Percentiles rank a stretch among this genome's conserved stretches.
These are phyloP conservation scores for Apogon hyalosoma DNA, from an alignment of 2,797 vertebrate species.

Conservation along the genomic window DNA sequence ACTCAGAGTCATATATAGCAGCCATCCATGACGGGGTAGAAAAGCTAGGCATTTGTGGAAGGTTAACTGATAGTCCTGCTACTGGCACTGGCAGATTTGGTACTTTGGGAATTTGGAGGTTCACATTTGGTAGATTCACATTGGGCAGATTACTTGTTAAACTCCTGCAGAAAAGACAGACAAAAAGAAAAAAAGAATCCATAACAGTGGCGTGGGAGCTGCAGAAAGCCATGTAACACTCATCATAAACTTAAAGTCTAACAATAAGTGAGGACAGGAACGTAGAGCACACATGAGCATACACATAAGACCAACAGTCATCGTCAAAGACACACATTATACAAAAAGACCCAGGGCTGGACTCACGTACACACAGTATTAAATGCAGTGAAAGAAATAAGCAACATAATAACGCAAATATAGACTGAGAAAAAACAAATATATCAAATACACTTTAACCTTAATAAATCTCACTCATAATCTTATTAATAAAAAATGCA, in stretches of 20 bases:
- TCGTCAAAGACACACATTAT: slow-evolving; percentile 65
- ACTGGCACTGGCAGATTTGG: slow-evolving; percentile 97
- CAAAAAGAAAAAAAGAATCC: slow-evolving; percentile 97
- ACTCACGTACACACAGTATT: slow-evolving; percentile 54
- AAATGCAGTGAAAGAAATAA: slow-evolving; percentile 53
- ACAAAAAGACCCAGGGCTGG: slow-evolving; percentile 53
- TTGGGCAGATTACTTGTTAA: slow-evolving; percentile 99
- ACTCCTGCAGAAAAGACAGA: slow-evolving; percentile 99
- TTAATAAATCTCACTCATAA: slow-evolving; percentile 35
- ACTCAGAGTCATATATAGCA: slow-evolving; percentile 99
- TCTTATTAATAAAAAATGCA: slow-evolving; percentile 46
- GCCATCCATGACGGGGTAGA: slow-evolving; percentile 99
- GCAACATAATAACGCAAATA: slow-evolving; percentile 46
- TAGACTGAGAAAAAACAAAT: slow-evolving; percentile 27
- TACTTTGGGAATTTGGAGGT: slow-evolving; percentile 99
- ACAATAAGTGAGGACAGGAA: slow-evolving; percentile 72
- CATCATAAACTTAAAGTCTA: slow-evolving; percentile 83
- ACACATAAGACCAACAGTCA: slow-evolving; percentile 46
- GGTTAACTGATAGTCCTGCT: slow-evolving; percentile 98
- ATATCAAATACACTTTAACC: slow-evolving; percentile 5
- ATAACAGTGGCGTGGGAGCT: slow-evolving; percentile 97
- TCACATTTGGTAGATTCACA: slow-evolving; percentile 99
- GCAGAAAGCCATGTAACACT: slow-evolving; percentile 92
- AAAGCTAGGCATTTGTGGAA: slow-evolving; percentile 99
- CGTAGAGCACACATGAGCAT: slow-evolving; percentile 57